A percentile compares a stretch with the other conserved stretches of the same genome.
Evolutionary conservation across 2,113 vertebrate genomes (phyloP).

Genomic region (Eublepharis macularius): DNA sequence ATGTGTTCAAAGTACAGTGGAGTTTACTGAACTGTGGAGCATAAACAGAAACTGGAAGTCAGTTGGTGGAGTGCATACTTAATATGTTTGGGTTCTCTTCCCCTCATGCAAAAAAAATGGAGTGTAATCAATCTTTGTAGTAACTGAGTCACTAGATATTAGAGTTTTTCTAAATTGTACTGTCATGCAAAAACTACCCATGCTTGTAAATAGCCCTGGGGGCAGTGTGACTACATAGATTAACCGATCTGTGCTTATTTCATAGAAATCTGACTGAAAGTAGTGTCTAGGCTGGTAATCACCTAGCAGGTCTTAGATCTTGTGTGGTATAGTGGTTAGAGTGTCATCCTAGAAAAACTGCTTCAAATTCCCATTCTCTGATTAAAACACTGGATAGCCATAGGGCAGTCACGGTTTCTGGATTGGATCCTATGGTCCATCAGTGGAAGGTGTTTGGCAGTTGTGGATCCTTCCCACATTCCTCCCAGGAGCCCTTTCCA

Average conservation of each 20-base stretch:
- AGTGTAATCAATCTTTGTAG: neutral
- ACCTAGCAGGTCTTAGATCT: neutral
- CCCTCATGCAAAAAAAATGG: neutral
- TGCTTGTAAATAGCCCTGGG: neutral
- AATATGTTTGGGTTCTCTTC: neutral
- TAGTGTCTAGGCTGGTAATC: neutral
- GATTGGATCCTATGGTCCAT: too few relatives aligned
- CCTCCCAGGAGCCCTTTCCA: too few relatives aligned
- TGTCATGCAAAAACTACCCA: neutral
- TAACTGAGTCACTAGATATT: neutral
- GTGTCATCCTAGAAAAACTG: too few relatives aligned
- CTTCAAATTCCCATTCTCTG: too few relatives aligned
- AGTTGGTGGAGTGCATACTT: neutral
- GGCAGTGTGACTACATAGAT: neutral
- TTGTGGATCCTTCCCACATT: too few relatives aligned
- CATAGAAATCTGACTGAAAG: neutral
- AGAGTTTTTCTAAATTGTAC: neutral
- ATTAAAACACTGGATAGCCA: too few relatives aligned
- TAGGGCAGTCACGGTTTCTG: too few relatives aligned
- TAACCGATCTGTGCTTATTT: neutral
- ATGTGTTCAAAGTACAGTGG: neutral
- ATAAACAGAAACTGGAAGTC: neutral
- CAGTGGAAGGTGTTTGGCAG: too few relatives aligned
- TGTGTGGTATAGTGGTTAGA: too few relatives aligned
- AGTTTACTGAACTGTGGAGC: neutral